Conservation (phyloP, 2,113 vertebrate genomes). For the Tragelaphus buxtoni region DNA sequence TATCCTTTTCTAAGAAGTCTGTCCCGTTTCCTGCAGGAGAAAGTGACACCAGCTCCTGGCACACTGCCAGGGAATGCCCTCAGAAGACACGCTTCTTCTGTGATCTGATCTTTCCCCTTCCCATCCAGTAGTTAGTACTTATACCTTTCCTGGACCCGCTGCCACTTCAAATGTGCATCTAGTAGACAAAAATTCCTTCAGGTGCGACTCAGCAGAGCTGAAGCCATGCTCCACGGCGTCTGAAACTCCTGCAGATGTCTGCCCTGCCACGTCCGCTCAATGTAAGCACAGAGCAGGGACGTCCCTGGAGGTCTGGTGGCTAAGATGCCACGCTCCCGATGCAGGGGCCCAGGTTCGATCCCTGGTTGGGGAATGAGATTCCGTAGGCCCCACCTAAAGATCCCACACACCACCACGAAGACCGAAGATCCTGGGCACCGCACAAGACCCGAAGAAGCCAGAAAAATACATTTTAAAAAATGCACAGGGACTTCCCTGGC, state of each 20-base stretch:
- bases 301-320: background rate
- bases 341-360: background rate
- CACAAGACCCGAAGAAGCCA: background rate
- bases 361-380: background rate
- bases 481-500: background rate
- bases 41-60: background rate
- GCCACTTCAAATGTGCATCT: background rate
- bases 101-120: background rate
- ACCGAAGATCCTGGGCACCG: accelerated
- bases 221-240: background rate
- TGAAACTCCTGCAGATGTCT: background rate
- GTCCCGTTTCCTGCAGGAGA: background rate
- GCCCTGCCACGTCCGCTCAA: background rate
- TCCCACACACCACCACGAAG: background rate
- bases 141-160: background rate
- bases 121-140: background rate
- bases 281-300: background rate
- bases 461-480: background rate
- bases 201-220: background rate
- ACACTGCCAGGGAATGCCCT: background rate
- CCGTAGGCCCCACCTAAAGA: background rate
- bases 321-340: background rate
- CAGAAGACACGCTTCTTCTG: background rate
- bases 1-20: background rate
- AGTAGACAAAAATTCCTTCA: background rate